Evolutionary conservation across 2,888 invertebrate genomes (phyloP).

Genomic region (Rhingia rostrata): DNA sequence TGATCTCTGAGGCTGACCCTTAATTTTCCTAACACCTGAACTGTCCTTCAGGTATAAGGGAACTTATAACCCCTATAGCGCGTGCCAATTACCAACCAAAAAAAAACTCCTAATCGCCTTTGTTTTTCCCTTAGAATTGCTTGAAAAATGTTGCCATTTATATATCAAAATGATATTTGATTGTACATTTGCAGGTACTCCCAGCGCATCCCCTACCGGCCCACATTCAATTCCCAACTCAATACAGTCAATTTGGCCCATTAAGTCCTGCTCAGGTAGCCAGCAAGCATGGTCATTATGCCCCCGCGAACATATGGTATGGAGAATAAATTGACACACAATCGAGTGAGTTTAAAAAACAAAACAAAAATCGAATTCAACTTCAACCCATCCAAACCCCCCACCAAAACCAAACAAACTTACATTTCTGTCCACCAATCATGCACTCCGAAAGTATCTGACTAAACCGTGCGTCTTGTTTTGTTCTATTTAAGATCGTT

Average conservation of each 20-base stretch:
- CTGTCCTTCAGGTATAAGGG: no score
- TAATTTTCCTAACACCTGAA: no score
- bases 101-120: not conserved
- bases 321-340: slow-evolving; percentile 81
- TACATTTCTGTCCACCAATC: no score
- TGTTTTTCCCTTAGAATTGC: not conserved
- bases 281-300: slow-evolving; percentile 83
- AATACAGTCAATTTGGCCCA: slow-evolving; percentile 85
- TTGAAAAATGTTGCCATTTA: not conserved
- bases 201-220: slow-evolving; percentile 91
- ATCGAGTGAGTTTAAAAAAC: slow-evolving; percentile 76
- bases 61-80: no score
- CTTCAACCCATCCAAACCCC: slow-evolving; percentile 32
- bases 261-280: slow-evolving; percentile 83
- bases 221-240: slow-evolving; percentile 90
- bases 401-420: slow-evolving; percentile 33
- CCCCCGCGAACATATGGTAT: slow-evolving; percentile 83
- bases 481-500: slow-evolving; percentile 53
- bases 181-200: slow-evolving; percentile 82
- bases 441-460: not conserved
- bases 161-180: slow-evolving; percentile 1
- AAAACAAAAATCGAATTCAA: no score
- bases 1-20: no score
- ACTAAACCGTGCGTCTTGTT: not conserved
- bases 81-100: not conserved